phyloP scores from a whole-genome alignment of 2,797 vertebrate genomes.

The Semaprochilodus insignis region DNA sequence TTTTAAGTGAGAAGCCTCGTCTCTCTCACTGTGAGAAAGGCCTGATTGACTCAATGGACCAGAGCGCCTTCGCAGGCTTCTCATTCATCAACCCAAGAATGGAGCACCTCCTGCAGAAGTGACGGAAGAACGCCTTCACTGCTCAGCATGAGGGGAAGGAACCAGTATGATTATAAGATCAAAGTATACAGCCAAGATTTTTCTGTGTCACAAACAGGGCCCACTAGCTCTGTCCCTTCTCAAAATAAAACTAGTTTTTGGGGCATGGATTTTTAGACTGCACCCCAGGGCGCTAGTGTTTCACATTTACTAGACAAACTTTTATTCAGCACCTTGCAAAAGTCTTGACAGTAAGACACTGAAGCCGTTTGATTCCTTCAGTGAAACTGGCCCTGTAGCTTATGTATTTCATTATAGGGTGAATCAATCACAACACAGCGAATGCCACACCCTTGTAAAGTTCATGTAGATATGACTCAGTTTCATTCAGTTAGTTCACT shows the following conservation, averaged over 20 bases:
- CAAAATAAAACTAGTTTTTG: conserved; percentile 15
- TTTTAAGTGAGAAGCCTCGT: conserved; percentile 94
- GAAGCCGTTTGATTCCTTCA: conserved; percentile 14
- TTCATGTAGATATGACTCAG: conserved; percentile 34
- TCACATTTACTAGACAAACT: background rate
- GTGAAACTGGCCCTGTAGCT: background rate
- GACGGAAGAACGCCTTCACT: conserved; percentile 49
- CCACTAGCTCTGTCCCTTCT: conserved; percentile 14
- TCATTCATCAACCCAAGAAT: conserved; percentile 95
- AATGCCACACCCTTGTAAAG: conserved; percentile 9
- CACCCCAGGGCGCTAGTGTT: background rate
- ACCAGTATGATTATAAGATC: background rate
- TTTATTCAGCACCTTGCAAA: background rate
- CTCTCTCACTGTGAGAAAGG: conserved; percentile 95
- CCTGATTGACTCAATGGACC: conserved; percentile 98
- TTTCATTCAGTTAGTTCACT: conserved; percentile 1
- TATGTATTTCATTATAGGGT: conserved; percentile 3
- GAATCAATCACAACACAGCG: background rate
- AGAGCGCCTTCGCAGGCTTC: conserved; percentile 91
- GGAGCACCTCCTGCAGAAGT: conserved; percentile 88
- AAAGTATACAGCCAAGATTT: conserved; percentile 21
- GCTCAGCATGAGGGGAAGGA: conserved; percentile 1
- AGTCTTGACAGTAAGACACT: background rate
- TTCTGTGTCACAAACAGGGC: conserved; percentile 23
- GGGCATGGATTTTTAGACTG: conserved; percentile 21